These are phyloP conservation scores for Peromyscus attwateri DNA, from an alignment of 2,797 vertebrate species.

Conservation along the genomic window DNA sequence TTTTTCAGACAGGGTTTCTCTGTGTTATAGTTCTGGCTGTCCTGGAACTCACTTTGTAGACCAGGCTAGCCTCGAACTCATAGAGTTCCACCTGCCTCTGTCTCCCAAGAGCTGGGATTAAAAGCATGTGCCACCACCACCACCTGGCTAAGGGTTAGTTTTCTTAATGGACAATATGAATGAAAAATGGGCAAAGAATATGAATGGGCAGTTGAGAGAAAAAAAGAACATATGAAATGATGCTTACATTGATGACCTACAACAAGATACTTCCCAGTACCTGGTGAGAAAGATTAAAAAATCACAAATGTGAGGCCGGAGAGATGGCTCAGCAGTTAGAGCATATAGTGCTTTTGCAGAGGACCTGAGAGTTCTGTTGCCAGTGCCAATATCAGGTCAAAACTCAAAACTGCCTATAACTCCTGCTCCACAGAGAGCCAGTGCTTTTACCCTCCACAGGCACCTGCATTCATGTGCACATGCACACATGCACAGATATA, in stretches of 20 bases:
- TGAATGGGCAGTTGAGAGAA: neutral
- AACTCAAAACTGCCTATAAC: neutral
- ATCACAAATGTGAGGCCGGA: neutral
- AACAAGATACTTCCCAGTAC: neutral
- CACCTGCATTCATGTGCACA: too few relatives aligned
- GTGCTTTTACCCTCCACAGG: neutral
- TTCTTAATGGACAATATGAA: neutral
- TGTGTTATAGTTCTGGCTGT: neutral
- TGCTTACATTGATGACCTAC: neutral
- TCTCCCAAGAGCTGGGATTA: neutral
- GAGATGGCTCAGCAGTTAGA: neutral
- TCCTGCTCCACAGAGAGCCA: neutral
- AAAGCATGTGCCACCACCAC: neutral
- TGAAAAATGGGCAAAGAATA: neutral
- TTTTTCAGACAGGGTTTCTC: neutral
- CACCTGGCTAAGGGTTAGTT: neutral
- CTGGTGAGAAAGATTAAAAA: neutral
- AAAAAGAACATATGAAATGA: neutral
- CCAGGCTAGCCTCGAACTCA: neutral
- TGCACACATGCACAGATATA: neutral
- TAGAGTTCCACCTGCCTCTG: neutral
- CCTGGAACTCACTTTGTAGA: neutral
- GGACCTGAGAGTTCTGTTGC: neutral
- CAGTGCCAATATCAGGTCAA: neutral
- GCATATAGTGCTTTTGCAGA: neutral